These are phyloP conservation scores for Amphipyra berbera DNA, from an alignment of 2,888 invertebrate genomes.

Conservation along the genomic window DNA sequence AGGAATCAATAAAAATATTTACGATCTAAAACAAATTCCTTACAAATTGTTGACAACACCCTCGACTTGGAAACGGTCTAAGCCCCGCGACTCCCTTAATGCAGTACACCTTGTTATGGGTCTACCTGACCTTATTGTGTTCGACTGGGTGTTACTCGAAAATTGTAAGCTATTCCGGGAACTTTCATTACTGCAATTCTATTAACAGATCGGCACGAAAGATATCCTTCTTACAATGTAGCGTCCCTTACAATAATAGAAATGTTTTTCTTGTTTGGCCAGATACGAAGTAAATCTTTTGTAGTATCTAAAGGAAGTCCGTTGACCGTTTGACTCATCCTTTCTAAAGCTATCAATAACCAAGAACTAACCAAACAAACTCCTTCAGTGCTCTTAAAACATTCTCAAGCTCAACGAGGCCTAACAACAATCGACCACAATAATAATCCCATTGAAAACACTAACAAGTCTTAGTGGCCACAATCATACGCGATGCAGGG, in stretches of 20 bases:
- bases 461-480: constrained; percentile 63
- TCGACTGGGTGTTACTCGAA: constrained; percentile 20
- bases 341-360: constrained; percentile 19
- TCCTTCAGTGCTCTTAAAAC: constrained; percentile 34
- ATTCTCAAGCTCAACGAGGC: constrained; percentile 33
- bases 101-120: neutral
- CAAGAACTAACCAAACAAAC: constrained; percentile 30
- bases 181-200: neutral
- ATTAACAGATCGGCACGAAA: neutral
- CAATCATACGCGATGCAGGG: constrained; percentile 60
- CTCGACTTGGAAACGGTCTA: neutral
- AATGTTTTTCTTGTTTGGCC: neutral
- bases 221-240: neutral
- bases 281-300: neutral
- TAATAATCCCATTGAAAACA: constrained; percentile 70
- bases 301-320: constrained; percentile 2
- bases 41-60: neutral
- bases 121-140: constrained; percentile 39
- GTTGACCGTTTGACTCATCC: neutral
- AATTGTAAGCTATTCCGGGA: constrained; percentile 19
- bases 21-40: neutral
- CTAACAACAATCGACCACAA: constrained; percentile 60
- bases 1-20: too few relatives aligned
- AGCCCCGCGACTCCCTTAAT: constrained; percentile 3
- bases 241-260: neutral